Evolutionary conservation across 1,140 invertebrate species (phyloP).

Genomic region (Sinonovacula constricta): DNA sequence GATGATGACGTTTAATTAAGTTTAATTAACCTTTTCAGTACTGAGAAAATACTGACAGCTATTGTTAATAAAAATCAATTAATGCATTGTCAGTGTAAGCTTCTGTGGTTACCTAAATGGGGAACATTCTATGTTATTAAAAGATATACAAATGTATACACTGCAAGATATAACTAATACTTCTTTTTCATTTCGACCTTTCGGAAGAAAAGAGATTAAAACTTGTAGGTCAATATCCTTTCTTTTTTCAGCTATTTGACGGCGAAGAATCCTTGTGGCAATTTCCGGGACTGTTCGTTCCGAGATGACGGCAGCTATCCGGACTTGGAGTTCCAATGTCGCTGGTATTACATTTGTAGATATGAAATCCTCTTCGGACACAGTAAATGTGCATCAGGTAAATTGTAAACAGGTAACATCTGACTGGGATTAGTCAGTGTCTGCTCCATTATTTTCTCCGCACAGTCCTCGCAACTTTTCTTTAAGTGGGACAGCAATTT

Average conservation of each 20-base stretch:
- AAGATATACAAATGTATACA: not conserved
- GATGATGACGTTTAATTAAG: not conserved
- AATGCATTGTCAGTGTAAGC: not conserved
- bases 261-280: constrained; percentile 31
- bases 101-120: not conserved
- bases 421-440: too few species aligned
- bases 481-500: too few species aligned
- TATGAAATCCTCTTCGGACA: constrained; percentile 29
- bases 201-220: too few species aligned
- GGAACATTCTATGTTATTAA: not conserved
- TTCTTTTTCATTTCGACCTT: too few species aligned
- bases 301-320: constrained; percentile 35
- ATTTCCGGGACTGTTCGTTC: constrained; percentile 37
- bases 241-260: constrained; percentile 11
- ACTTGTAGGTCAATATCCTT: too few species aligned
- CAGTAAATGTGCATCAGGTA: constrained; percentile 31
- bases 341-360: constrained; percentile 29
- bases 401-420: too few species aligned
- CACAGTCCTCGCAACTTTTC: too few species aligned
- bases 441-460: too few species aligned
- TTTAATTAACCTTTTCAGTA: not conserved
- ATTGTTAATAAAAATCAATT: too few species aligned
- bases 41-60: not conserved
- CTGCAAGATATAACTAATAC: not conserved
- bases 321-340: constrained; percentile 19